Conservation (phyloP, 92 coral and sea anemone species). For the Pocillopora meandrina region DNA sequence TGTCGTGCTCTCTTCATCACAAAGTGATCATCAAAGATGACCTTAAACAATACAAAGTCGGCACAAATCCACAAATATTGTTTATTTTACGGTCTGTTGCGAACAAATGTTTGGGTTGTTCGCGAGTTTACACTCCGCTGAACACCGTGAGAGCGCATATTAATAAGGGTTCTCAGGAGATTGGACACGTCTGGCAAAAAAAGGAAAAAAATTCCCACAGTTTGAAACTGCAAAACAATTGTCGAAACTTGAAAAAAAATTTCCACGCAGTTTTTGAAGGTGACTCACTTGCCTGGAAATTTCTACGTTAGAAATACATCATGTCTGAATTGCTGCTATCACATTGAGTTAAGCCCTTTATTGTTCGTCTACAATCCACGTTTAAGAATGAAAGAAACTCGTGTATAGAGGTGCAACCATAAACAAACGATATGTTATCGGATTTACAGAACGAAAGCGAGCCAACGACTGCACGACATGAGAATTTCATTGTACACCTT, state of each 20-base stretch:
- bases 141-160: constrained; percentile 72
- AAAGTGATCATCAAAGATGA: constrained; percentile 7
- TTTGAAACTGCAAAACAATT: background rate
- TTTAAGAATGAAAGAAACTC: background rate
- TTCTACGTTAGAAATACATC: background rate
- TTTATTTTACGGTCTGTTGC: constrained; percentile 37
- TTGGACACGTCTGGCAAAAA: background rate
- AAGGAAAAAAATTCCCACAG: background rate
- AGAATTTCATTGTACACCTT: too few relatives aligned
- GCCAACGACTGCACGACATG: background rate
- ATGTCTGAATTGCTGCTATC: background rate
- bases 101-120: constrained; percentile 4
- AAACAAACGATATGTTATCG: constrained; percentile 9
- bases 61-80: constrained; percentile 26
- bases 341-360: background rate
- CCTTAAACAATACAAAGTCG: constrained; percentile 16
- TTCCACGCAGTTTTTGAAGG: background rate
- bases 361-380: constrained; percentile 15
- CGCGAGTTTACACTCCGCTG: constrained; percentile 48
- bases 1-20: constrained; percentile 7
- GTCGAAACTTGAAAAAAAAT: background rate
- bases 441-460: background rate
- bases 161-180: constrained; percentile 38
- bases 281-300: background rate
- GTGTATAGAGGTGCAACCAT: constrained; percentile 14